Evolutionary conservation across 2,888 invertebrate genomes (phyloP), one percentile per base, ranked within the genome.

Genomic region (Panorpa germanica): DNA sequence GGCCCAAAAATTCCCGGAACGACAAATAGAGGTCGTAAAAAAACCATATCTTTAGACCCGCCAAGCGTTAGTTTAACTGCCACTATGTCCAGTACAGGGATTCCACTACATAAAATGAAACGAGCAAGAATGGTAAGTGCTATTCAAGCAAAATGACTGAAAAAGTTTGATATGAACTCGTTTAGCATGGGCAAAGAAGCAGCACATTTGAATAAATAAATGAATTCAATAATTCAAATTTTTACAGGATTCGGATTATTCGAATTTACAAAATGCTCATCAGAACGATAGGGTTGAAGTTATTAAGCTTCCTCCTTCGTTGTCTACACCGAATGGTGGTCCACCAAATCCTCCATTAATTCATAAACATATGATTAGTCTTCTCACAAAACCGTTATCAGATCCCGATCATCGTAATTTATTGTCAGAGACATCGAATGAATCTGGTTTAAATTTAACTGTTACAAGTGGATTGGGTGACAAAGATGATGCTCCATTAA

Each of bases 1-100:
- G 83, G 83, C 35, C 81, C 82, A 33, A 83, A 83, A 65, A 66
- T 78, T 39, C 76, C 80, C 9, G 81, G 83, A 36, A 75, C 76
- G 37, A 82, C 81, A 40, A 81, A 80, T 45, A 65, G 82, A 29
- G 83, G 83, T 34, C 65, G 83, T 34, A 83, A 83, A 63, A 83
- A 83, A 63, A 83, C 83, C 29, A 83, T 83, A 48, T 83, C 82
- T 2, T 54, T 83, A 43, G 82, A 83, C 57, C 78, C 81, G 38
- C 7, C 40, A 39, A 29, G 43, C 41, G 35, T 42, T 43, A 24
- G 28, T 23, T 17, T 26, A 26, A 30, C 59, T 58, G 17, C 59
- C 59, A 7, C 33, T 35, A 26, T 8, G 25, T 25, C 13, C 15
- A 24, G 5, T 26, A 12, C 17, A 5, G 10, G 16, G 18, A 28